These are phyloP conservation scores for Drosophila conformis DNA, from an alignment of 2,888 invertebrate species.

Conservation along the genomic window DNA sequence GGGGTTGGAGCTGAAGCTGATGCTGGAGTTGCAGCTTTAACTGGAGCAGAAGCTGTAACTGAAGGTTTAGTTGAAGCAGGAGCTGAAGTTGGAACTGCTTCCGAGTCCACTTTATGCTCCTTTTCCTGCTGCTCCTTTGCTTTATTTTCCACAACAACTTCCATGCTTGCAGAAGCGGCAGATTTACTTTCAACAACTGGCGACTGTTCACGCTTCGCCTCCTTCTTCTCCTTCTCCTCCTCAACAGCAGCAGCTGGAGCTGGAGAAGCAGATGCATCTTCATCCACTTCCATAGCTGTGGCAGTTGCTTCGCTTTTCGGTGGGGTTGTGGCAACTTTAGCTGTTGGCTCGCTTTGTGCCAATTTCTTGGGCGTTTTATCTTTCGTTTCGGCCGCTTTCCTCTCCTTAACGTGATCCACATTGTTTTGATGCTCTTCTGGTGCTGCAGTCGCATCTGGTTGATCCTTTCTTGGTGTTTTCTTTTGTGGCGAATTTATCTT, in stretches of 20 bases:
- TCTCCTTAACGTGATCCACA: constrained; percentile 49
- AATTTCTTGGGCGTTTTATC: constrained; percentile 31
- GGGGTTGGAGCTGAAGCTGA: not conserved
- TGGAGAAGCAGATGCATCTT: constrained; percentile 34
- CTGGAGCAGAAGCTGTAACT: not conserved
- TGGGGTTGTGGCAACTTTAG: constrained; percentile 47
- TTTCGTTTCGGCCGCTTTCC: constrained; percentile 37
- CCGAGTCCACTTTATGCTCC: constrained; percentile 35
- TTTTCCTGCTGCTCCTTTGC: constrained; percentile 33
- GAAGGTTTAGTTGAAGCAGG: not conserved
- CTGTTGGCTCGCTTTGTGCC: constrained; percentile 50
- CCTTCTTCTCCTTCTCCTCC: constrained; percentile 19
- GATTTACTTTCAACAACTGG: constrained; percentile 21
- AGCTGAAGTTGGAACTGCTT: constrained; percentile 5
- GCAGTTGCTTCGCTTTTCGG: constrained; percentile 44
- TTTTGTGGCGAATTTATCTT: constrained; percentile 37
- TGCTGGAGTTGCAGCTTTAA: not conserved
- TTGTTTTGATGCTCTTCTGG: constrained; percentile 61
- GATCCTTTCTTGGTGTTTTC: constrained; percentile 46
- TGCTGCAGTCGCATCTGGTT: constrained; percentile 32
- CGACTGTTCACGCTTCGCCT: constrained; percentile 20
- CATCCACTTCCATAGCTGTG: constrained; percentile 62
- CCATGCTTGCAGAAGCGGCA: constrained; percentile 40
- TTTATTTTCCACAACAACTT: constrained; percentile 44
- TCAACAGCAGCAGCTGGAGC: constrained; percentile 59